A percentile compares a stretch with the other conserved stretches of the same genome.
Evolutionary conservation across 2,888 invertebrate species (phyloP).

Genomic region (Orthosia gothica): DNA sequence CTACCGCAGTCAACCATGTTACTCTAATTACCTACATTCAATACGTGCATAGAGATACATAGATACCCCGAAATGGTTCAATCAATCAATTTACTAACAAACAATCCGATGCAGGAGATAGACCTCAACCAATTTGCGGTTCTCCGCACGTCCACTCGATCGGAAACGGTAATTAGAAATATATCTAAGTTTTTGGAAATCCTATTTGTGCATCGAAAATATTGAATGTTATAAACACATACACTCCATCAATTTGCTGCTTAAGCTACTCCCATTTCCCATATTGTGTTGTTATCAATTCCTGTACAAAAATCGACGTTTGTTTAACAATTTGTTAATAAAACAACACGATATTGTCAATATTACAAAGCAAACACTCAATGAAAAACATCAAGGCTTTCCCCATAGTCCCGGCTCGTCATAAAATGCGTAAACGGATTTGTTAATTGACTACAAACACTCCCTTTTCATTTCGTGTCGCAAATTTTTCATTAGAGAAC

Average conservation of each 20-base stretch:
- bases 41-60: slow-evolving; percentile 16
- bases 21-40: slow-evolving; percentile 36
- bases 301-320: slow-evolving; percentile 22
- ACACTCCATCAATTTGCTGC: slow-evolving; percentile 7
- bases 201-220: neutral
- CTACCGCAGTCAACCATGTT: slow-evolving; percentile 12
- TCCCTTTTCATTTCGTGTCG: slow-evolving; percentile 66
- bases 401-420: slow-evolving; percentile 55
- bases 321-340: slow-evolving; percentile 57
- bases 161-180: slow-evolving; percentile 17
- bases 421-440: slow-evolving; percentile 73
- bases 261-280: slow-evolving; percentile 8
- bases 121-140: slow-evolving; percentile 37
- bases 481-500: slow-evolving; percentile 69
- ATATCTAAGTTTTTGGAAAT: slow-evolving; percentile 7
- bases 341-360: slow-evolving; percentile 56
- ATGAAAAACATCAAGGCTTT: slow-evolving; percentile 49
- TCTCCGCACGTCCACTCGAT: slow-evolving; percentile 1
- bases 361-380: slow-evolving; percentile 59
- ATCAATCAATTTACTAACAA: slow-evolving; percentile 39
- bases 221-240: neutral
- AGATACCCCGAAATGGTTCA: slow-evolving; percentile 17
- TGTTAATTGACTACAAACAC: slow-evolving; percentile 74
- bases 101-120: slow-evolving; percentile 12
- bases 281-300: slow-evolving; percentile 30